These are phyloP conservation scores for Leiothrix lutea DNA, from an alignment of 2,113 vertebrate species.

Conservation along the genomic window DNA sequence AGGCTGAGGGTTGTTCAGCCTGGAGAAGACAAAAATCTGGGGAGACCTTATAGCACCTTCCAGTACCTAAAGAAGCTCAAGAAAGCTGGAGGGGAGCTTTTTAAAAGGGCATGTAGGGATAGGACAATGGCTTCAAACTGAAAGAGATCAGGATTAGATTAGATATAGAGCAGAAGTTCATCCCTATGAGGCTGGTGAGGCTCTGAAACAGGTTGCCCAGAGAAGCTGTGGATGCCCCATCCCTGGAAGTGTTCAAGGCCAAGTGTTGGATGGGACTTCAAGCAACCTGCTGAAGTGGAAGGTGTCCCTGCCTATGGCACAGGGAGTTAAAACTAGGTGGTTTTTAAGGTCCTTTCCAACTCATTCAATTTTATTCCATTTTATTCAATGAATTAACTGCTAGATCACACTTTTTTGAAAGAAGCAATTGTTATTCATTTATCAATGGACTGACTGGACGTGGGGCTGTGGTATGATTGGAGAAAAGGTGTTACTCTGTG, in stretches of 20 bases:
- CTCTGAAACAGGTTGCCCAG: neutral
- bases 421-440: neutral
- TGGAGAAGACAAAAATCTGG: rapidly evolving
- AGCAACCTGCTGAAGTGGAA: neutral
- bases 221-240: neutral
- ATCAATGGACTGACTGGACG: neutral
- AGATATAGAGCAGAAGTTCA: neutral
- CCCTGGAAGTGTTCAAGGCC: neutral
- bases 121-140: neutral
- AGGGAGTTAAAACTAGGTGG: neutral
- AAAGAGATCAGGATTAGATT: neutral
- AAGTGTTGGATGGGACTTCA: neutral
- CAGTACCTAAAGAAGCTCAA: neutral
- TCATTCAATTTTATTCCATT: neutral
- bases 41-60: neutral
- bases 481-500: neutral
- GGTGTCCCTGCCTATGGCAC: neutral
- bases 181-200: neutral
- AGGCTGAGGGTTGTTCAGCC: neutral
- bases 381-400: neutral
- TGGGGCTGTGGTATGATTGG: neutral
- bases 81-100: neutral
- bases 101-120: neutral
- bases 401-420: neutral
- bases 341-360: neutral